Percentiles rank a stretch among this genome's conserved stretches.
Conservation (phyloP, 2,113 vertebrate genomes). For the Choloepus hoffmanni region DNA sequence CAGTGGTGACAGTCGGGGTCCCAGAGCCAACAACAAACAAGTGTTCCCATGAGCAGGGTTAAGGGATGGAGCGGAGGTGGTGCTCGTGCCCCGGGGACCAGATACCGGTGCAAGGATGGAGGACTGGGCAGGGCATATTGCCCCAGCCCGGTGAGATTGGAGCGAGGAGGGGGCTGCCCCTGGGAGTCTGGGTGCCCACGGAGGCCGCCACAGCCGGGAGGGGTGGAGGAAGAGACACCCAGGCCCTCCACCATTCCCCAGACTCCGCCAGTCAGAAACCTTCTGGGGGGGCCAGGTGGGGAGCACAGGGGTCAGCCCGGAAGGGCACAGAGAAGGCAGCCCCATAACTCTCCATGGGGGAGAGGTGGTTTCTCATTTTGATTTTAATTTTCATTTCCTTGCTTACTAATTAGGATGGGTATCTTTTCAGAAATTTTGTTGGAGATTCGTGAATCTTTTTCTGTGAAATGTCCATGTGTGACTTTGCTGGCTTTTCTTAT, state of each 20-base stretch:
- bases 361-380: neutral
- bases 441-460: neutral
- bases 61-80: neutral
- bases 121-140: no score
- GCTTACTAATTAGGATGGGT: neutral
- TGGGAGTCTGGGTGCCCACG: neutral
- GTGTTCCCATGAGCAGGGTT: neutral
- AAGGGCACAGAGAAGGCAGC: neutral
- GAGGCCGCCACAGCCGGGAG: no score
- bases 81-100: no score
- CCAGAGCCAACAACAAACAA: neutral
- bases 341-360: neutral
- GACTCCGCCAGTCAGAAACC: neutral
- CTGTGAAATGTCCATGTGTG: neutral
- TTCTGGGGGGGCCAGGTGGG: rapidly evolving
- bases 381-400: neutral
- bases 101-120: neutral
- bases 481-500: neutral
- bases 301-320: rapidly evolving
- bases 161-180: rapidly evolving
- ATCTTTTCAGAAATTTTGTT: neutral
- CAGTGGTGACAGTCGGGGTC: neutral
- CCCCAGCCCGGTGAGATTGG: neutral
- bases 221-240: neutral
- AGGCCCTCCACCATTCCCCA: no score